Evolutionary conservation across 2,888 invertebrate species (phyloP).

Genomic region (Andrena bicolor): DNA sequence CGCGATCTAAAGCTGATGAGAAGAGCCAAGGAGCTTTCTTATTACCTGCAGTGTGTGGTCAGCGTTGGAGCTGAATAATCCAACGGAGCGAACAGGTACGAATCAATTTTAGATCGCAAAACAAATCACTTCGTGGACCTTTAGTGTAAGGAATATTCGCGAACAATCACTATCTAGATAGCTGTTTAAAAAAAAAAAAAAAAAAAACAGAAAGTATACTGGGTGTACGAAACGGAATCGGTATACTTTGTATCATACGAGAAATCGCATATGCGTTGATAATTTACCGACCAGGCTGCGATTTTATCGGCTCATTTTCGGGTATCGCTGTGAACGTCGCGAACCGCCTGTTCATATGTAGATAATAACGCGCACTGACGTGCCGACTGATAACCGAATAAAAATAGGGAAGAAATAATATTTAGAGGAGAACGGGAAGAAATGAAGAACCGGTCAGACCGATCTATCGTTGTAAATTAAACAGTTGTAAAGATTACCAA

Average conservation of each 20-base stretch:
- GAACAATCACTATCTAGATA: constrained; percentile 49
- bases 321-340: constrained; percentile 64
- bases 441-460: constrained; percentile 37
- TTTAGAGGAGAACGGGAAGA: constrained; percentile 37
- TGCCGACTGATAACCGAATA: constrained; percentile 54
- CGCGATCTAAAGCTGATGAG: constrained; percentile 52
- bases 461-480: constrained; percentile 58
- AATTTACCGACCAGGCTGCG: constrained; percentile 76
- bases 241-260: constrained; percentile 56
- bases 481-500: constrained; percentile 70
- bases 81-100: not conserved
- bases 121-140: constrained; percentile 39
- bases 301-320: constrained; percentile 75
- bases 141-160: constrained; percentile 52
- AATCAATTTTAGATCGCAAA: constrained; percentile 47
- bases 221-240: constrained; percentile 13
- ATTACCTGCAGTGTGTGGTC: not conserved
- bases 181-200: constrained; percentile 21
- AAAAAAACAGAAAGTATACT: constrained; percentile 19
- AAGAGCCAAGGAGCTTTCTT: not conserved
- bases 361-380: constrained; percentile 45
- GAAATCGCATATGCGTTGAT: constrained; percentile 55
- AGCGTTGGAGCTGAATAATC: not conserved
- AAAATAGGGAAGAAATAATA: constrained; percentile 53
- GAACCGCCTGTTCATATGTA: constrained; percentile 63